These are phyloP conservation scores for Alauda arvensis DNA, from an alignment of 2,797 vertebrate genomes.

Conservation along the genomic window DNA sequence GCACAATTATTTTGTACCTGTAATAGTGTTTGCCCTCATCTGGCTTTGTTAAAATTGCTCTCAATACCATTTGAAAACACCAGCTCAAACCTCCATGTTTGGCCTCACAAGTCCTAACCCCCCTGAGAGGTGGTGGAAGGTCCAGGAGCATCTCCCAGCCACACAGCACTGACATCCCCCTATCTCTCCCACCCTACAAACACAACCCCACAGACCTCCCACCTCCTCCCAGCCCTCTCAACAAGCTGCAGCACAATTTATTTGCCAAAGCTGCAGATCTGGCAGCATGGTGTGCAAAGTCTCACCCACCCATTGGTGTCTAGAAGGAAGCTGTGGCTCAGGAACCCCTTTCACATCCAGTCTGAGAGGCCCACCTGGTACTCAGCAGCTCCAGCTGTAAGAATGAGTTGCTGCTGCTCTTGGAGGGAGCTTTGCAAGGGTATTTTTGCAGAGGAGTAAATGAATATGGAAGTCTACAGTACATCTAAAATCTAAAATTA, in stretches of 20 bases:
- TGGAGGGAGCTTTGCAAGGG: background rate
- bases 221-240: background rate
- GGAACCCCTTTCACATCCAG: background rate
- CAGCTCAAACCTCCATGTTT: background rate
- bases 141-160: background rate
- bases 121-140: background rate
- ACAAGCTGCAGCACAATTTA: background rate
- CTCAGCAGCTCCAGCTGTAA: background rate
- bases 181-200: fast-evolving
- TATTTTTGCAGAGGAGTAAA: background rate
- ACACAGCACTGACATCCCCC: background rate
- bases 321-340: background rate
- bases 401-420: fast-evolving
- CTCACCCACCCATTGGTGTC: background rate
- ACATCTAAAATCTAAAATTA: background rate
- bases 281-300: fast-evolving
- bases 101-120: background rate
- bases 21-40: background rate
- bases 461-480: background rate
- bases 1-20: background rate
- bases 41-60: background rate
- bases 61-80: background rate
- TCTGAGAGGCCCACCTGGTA: background rate
- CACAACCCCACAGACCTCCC: background rate
- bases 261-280: background rate